Percentiles rank a stretch among this genome's conserved stretches.
These are phyloP conservation scores for Xanthorhoe designata DNA, from an alignment of 2,888 invertebrate genomes.

Conservation along the genomic window DNA sequence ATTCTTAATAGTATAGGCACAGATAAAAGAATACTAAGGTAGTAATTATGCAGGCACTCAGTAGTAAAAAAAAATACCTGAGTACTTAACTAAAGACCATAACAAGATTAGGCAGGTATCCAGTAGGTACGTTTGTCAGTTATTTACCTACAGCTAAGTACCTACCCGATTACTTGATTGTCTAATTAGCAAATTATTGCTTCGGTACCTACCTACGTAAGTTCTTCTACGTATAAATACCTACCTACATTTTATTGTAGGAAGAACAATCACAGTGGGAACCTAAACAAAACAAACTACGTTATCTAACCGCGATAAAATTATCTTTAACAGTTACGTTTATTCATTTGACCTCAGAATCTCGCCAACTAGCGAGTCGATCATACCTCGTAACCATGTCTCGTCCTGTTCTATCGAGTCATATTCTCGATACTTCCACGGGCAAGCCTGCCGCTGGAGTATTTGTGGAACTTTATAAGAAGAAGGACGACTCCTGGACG, in stretches of 20 bases:
- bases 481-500: slow-evolving; percentile 88
- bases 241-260: background rate
- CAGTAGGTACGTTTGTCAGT: too few relatives aligned
- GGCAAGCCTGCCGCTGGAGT: slow-evolving; percentile 89
- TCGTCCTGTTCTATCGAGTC: slow-evolving; percentile 88
- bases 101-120: too few relatives aligned
- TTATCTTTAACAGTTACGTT: slow-evolving; percentile 19
- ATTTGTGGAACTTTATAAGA: slow-evolving; percentile 88
- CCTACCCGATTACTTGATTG: too few relatives aligned
- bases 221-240: too few relatives aligned
- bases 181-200: too few relatives aligned
- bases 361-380: slow-evolving; percentile 1
- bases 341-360: slow-evolving; percentile 23
- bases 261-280: slow-evolving; percentile 4
- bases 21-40: too few relatives aligned
- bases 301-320: slow-evolving; percentile 32
- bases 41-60: too few relatives aligned
- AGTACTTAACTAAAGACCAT: too few relatives aligned
- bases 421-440: slow-evolving; percentile 90
- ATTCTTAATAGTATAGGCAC: too few relatives aligned
- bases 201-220: too few relatives aligned
- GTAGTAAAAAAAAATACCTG: too few relatives aligned
- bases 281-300: slow-evolving; percentile 18
- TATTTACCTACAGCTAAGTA: too few relatives aligned
- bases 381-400: slow-evolving; percentile 56